phyloP scores from a whole-genome alignment of 2,113 vertebrate genomes.

The Pedetes capensis region DNA sequence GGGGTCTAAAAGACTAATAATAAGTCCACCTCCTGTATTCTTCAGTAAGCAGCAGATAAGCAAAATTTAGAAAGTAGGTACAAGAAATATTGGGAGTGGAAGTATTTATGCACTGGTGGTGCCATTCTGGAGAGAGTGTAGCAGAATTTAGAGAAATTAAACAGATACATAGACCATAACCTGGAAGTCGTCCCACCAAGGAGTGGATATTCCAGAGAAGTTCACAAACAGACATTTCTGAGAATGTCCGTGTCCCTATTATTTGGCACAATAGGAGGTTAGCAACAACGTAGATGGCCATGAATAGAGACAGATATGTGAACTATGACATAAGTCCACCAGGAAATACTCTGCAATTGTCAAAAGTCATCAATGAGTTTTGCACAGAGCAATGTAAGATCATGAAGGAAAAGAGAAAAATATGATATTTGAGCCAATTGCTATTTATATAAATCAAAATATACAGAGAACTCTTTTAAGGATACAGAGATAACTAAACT shows the following conservation, averaged over 20 bases:
- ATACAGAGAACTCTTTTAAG: not conserved
- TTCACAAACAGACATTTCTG: not conserved
- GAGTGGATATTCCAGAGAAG: not conserved
- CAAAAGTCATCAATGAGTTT: not conserved
- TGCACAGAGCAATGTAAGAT: not conserved
- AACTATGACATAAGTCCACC: not conserved
- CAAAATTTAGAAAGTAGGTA: slow-evolving; percentile 40
- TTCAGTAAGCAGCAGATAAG: not conserved
- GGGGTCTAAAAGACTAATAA: not conserved
- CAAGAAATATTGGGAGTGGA: slow-evolving; percentile 9
- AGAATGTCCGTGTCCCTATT: not conserved
- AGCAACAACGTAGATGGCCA: not conserved
- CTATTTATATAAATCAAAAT: slow-evolving; percentile 12
- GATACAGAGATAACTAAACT: not conserved
- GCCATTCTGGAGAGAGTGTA: not conserved
- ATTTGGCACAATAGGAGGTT: not conserved
- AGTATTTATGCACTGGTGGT: not conserved
- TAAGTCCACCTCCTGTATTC: not conserved
- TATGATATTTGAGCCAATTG: not conserved
- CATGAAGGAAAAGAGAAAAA: not conserved
- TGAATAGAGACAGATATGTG: not conserved
- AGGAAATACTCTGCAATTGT: not conserved
- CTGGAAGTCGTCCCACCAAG: not conserved
- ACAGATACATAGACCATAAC: not conserved
- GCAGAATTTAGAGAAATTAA: not conserved